Evolutionary conservation across 2,113 vertebrate species (phyloP), one percentile per base, ranked within the genome.

Genomic region (Zosterops hypoxanthus): DNA sequence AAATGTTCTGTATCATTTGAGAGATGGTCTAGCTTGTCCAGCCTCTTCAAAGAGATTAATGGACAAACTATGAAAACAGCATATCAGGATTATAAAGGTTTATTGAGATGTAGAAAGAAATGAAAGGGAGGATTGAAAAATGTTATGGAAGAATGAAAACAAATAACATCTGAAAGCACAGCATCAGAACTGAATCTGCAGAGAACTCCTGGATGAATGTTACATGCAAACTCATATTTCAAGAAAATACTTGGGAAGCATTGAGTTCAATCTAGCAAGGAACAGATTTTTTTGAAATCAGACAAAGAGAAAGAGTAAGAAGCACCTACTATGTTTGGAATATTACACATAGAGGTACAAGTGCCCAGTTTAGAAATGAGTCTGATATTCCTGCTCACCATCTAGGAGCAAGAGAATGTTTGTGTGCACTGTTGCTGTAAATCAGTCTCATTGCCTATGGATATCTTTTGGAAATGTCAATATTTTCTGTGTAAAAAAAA

Each of bases 291-390:
- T 87, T 95, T 64, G 75, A 95, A 93, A 70, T 86, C 68, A 88
- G 65, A 75, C 34, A 64, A n/a, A 86, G 56, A 60, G 46, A 90
- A 93, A 88, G 64, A 93, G 66, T 91, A 78, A 92, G 87, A 90
- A 91, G 39, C 47, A 82, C 75, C 66, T 73, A 63, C 82, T 94
- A 47, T 94, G 68, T 96, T 85, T 94, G 88, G 87, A 91, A 61
- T 88, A 72, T 95, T 93, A 59, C 73, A 94, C 69, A 65, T 70
- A 63, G 87, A 95, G 93, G 95, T 97, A 76, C 93, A 90, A 94
- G 47, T 91, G 55, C 61, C 59, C 47, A 22, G 44, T 91, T 93
- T 95, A 94, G 90, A 91, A 94, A 82, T 28, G 41, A 85, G 46
- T 26, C 50, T 96, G 82, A 90, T 50, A 88, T 86, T 92, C 57